phyloP scores from a whole-genome alignment of 2,888 invertebrate genomes.

The Venustoraphidia nigricollis region DNA sequence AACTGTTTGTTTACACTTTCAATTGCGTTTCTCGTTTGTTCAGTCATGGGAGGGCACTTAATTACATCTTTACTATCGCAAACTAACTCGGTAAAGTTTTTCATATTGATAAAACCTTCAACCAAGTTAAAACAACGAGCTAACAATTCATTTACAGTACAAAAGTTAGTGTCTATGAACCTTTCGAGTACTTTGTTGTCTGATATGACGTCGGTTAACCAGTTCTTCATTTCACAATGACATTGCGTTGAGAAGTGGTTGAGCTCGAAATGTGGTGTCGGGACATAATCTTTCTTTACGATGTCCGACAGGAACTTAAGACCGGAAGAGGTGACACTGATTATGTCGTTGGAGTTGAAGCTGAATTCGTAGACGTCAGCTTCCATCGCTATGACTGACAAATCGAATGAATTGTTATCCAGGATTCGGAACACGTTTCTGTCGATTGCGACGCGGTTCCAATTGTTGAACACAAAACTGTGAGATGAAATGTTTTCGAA shows the following conservation, averaged over 20 bases:
- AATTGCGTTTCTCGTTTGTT: slow-evolving; percentile 23
- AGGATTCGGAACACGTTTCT: slow-evolving; percentile 47
- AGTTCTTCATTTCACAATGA: slow-evolving; percentile 41
- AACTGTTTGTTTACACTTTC: slow-evolving; percentile 20
- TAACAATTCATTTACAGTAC: slow-evolving; percentile 39
- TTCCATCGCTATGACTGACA: slow-evolving; percentile 19
- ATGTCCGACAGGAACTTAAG: slow-evolving; percentile 42
- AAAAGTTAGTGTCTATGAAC: slow-evolving; percentile 40
- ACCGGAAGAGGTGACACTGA: slow-evolving; percentile 33
- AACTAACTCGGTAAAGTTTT: slow-evolving; percentile 42
- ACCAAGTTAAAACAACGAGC: slow-evolving; percentile 48
- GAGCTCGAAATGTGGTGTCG: slow-evolving; percentile 32
- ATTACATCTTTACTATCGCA: slow-evolving; percentile 36
- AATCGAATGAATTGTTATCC: slow-evolving; percentile 26
- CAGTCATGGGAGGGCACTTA: slow-evolving; percentile 36
- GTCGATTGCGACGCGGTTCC: slow-evolving; percentile 46
- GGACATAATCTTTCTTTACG: slow-evolving; percentile 26
- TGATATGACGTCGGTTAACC: slow-evolving; percentile 36
- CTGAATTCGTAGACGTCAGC: slow-evolving; percentile 25
- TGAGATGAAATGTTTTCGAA: slow-evolving; percentile 39
- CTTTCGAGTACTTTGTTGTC: slow-evolving; percentile 26
- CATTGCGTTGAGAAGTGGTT: slow-evolving; percentile 50
- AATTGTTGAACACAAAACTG: slow-evolving; percentile 48
- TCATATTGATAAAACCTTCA: slow-evolving; percentile 43
- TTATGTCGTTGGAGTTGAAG: slow-evolving; percentile 41